Conservation (phyloP, 2,888 invertebrate genomes). For the Eudasyphora cyanicolor region DNA sequence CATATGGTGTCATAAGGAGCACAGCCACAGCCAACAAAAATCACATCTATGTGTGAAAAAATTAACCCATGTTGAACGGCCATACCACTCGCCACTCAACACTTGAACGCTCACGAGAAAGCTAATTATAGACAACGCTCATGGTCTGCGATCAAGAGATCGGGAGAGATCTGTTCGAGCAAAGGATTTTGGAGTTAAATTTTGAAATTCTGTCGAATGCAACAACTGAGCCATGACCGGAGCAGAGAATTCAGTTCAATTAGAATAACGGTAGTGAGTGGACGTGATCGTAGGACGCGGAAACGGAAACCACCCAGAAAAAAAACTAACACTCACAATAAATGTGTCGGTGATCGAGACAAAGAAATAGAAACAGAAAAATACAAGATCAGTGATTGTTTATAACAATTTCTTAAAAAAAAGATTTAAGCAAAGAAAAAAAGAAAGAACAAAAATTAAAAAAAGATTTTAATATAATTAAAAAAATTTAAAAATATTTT, state of each 20-base stretch:
- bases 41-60: slow-evolving; percentile 51
- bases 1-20: slow-evolving; percentile 57
- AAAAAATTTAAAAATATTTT: slow-evolving; percentile 62
- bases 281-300: slow-evolving; percentile 62
- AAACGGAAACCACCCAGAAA: slow-evolving; percentile 16
- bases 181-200: slow-evolving; percentile 68
- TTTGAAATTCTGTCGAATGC: slow-evolving; percentile 49
- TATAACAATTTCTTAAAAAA: too few species aligned
- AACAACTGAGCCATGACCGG: slow-evolving; percentile 67
- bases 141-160: slow-evolving; percentile 26
- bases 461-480: background rate
- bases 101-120: slow-evolving; percentile 60
- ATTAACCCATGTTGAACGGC: slow-evolving; percentile 47
- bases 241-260: slow-evolving; percentile 71
- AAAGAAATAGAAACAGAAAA: slow-evolving; percentile 26
- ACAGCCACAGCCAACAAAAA: background rate
- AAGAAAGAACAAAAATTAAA: slow-evolving; percentile 16
- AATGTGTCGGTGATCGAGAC: slow-evolving; percentile 31
- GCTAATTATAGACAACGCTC: slow-evolving; percentile 48
- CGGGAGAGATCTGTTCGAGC: slow-evolving; percentile 49
- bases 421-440: slow-evolving; percentile 19
- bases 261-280: slow-evolving; percentile 71
- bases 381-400: too few species aligned
- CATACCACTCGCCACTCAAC: slow-evolving; percentile 6
- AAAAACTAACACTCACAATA: slow-evolving; percentile 1